Conservation (phyloP, 2,797 vertebrate genomes). For the Tamandua tetradactyla region DNA sequence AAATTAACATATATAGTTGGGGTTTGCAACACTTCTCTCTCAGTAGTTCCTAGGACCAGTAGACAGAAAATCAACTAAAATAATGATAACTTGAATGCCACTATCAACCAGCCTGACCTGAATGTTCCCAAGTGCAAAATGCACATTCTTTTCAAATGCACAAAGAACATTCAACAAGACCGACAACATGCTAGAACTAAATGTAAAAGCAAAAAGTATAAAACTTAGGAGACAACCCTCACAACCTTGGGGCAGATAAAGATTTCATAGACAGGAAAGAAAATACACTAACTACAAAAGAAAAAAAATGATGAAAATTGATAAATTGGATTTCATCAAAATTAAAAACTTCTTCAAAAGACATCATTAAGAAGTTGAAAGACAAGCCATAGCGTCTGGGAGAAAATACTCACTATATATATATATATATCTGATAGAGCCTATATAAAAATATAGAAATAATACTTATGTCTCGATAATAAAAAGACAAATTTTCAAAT, state of each 20-base stretch:
- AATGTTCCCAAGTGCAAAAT: conserved; percentile 35
- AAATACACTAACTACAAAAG: neutral
- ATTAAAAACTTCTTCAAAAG: conserved; percentile 17
- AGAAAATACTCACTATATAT: neutral
- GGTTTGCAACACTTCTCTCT: conserved; percentile 17
- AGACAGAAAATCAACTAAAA: conserved; percentile 57
- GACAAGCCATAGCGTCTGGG: neutral
- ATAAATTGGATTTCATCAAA: conserved; percentile 29
- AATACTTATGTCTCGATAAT: neutral
- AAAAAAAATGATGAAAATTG: neutral
- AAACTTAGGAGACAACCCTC: neutral
- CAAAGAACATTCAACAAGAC: neutral
- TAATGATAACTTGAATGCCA: neutral
- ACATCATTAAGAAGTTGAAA: neutral
- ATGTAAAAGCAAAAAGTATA: neutral
- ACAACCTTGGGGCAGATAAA: neutral
- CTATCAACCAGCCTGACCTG: conserved; percentile 28
- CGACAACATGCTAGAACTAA: neutral
- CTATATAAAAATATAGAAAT: conserved; percentile 12
- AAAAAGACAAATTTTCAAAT: conserved; percentile 1
- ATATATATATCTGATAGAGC: neutral
- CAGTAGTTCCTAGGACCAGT: conserved; percentile 38
- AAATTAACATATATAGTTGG: conserved; percentile 29
- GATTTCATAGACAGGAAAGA: neutral
- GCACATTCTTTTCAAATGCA: neutral